These are phyloP conservation scores for Aphodius granarius DNA, from an alignment of 2,888 invertebrate genomes.

Conservation along the genomic window DNA sequence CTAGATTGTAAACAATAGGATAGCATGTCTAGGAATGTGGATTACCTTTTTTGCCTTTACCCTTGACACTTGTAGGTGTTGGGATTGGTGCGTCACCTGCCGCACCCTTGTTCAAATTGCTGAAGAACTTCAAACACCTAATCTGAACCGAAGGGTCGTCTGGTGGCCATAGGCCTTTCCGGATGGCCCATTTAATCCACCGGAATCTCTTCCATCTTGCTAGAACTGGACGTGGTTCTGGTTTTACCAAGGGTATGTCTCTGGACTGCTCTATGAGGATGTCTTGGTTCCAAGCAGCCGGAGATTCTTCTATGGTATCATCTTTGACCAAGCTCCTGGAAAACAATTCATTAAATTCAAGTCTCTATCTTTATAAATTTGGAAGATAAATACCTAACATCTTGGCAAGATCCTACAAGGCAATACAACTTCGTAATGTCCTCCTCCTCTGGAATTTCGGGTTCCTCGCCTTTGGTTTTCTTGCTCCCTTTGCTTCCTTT, in stretches of 20 bases:
- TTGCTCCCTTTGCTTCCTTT: slow-evolving; percentile 17
- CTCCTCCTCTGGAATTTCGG: slow-evolving; percentile 27
- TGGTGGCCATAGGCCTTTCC: slow-evolving; percentile 43
- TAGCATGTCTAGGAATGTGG: too few species aligned
- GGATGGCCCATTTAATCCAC: slow-evolving; percentile 55
- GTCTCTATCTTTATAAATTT: slow-evolving; percentile 3
- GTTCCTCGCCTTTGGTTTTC: slow-evolving; percentile 21
- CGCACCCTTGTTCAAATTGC: neutral
- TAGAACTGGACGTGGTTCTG: slow-evolving; percentile 43
- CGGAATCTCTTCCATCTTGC: slow-evolving; percentile 54
- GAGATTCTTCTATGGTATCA: slow-evolving; percentile 40
- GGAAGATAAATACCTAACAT: slow-evolving; percentile 8
- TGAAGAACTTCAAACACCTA: slow-evolving; percentile 44
- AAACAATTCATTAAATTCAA: slow-evolving; percentile 18
- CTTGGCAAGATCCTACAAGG: slow-evolving; percentile 17
- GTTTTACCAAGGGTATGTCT: slow-evolving; percentile 48
- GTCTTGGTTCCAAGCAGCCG: slow-evolving; percentile 48
- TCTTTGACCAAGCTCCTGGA: slow-evolving; percentile 29
- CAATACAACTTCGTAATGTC: slow-evolving; percentile 17
- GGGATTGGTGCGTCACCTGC: neutral
- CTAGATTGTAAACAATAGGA: too few species aligned
- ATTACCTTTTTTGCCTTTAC: slow-evolving; percentile 17
- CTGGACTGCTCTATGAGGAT: slow-evolving; percentile 50
- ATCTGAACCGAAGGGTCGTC: slow-evolving; percentile 37
- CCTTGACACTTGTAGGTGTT: neutral